These are phyloP conservation scores for Cassiopea xamachana DNA, from an alignment of 30 jellyfish, hydroid and myxozoan genomes.

Conservation along the genomic window DNA sequence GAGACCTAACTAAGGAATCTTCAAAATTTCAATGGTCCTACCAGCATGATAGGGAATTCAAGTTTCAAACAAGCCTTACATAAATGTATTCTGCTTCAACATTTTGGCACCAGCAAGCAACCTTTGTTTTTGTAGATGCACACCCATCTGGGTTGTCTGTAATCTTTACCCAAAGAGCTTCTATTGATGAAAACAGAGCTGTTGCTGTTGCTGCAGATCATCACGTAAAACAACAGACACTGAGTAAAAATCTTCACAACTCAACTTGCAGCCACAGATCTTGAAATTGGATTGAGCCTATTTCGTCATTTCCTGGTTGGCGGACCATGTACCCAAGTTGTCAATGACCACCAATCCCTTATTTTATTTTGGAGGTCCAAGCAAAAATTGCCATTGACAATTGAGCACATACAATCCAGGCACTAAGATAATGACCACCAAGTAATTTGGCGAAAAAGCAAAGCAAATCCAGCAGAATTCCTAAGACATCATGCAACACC, in stretches of 20 bases:
- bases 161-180: slow-evolving; percentile 53
- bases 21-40: background rate
- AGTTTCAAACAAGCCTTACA: slow-evolving; percentile 4
- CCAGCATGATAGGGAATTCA: background rate
- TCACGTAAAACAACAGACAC: slow-evolving; percentile 39
- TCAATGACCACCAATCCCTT: slow-evolving; percentile 24
- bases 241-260: slow-evolving; percentile 60
- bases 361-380: slow-evolving; percentile 5
- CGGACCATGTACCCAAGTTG: background rate
- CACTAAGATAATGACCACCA: slow-evolving; percentile 19
- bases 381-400: background rate
- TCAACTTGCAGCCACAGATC: slow-evolving; percentile 5
- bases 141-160: slow-evolving; percentile 18
- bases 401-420: slow-evolving; percentile 15
- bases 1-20: background rate
- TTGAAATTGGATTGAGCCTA: slow-evolving; percentile 1
- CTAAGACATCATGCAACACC: slow-evolving; percentile 38
- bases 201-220: slow-evolving; percentile 50
- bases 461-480: slow-evolving; percentile 24
- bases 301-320: slow-evolving; percentile 14
- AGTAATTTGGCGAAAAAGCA: slow-evolving; percentile 23
- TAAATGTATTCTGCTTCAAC: background rate
- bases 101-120: background rate
- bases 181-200: slow-evolving; percentile 32
- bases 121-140: slow-evolving; percentile 28